phyloP scores from a whole-genome alignment of 1,140 invertebrate species.

The Pseudomyrmex flavicornis region DNA sequence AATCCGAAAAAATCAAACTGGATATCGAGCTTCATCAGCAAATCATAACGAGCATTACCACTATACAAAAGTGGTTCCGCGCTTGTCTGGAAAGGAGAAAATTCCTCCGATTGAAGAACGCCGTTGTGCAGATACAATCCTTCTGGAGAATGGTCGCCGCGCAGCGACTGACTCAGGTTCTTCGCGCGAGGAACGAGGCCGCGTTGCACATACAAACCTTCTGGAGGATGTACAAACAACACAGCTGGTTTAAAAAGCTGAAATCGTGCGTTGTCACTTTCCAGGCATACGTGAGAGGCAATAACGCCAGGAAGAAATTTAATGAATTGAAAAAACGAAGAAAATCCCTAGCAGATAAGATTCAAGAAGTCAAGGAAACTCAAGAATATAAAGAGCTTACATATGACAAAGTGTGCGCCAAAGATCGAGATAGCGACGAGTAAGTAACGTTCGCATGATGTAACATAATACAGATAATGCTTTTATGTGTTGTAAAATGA shows the following conservation, averaged over 20 bases:
- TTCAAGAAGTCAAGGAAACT: slow-evolving; percentile 59
- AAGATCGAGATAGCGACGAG: slow-evolving; percentile 60
- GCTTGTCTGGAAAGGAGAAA: slow-evolving; percentile 91
- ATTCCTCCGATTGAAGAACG: slow-evolving; percentile 90
- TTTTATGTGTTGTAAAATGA: neutral
- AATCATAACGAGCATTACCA: slow-evolving; percentile 96
- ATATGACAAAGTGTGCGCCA: slow-evolving; percentile 55
- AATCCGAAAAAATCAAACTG: slow-evolving; percentile 96
- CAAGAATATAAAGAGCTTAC: slow-evolving; percentile 48
- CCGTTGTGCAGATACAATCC: slow-evolving; percentile 92
- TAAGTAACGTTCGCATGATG: slow-evolving; percentile 42
- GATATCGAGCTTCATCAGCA: slow-evolving; percentile 96
- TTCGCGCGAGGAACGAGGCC: slow-evolving; percentile 86
- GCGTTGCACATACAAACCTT: slow-evolving; percentile 91
- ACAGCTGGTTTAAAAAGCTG: slow-evolving; percentile 89
- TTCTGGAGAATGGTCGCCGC: slow-evolving; percentile 89
- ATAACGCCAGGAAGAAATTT: slow-evolving; percentile 86
- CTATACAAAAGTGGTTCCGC: slow-evolving; percentile 96
- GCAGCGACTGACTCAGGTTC: slow-evolving; percentile 82
- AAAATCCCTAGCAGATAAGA: slow-evolving; percentile 66
- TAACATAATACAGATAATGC: neutral
- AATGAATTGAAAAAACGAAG: slow-evolving; percentile 81
- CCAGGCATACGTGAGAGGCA: slow-evolving; percentile 90
- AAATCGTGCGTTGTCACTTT: slow-evolving; percentile 87
- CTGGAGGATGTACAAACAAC: slow-evolving; percentile 89